A percentile compares a stretch with the other conserved stretches of the same genome.
Conservation (phyloP, 1,140 invertebrate species). For the Odontomachus brunneus region DNA sequence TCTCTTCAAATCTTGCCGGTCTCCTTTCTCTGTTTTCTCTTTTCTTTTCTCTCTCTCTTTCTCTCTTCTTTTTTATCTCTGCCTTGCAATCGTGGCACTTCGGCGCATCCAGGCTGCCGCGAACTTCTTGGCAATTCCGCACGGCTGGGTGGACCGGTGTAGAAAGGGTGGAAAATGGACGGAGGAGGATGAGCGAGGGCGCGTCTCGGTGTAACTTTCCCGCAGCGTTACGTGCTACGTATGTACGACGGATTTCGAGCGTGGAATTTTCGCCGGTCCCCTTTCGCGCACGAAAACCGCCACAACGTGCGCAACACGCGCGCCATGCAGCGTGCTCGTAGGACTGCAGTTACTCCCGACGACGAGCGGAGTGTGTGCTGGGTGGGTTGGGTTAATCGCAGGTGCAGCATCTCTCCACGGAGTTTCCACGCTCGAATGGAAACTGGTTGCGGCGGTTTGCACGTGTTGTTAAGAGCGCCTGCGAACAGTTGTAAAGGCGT, state of each 20-base stretch:
- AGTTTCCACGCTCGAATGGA: constrained; percentile 53
- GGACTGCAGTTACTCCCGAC: constrained; percentile 59
- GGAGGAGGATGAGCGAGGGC: constrained; percentile 40
- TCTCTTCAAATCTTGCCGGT: background rate
- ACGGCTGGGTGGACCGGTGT: constrained; percentile 57
- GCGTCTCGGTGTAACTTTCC: constrained; percentile 75
- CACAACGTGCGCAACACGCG: constrained; percentile 64
- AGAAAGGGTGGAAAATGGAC: constrained; percentile 17
- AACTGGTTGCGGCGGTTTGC: constrained; percentile 40
- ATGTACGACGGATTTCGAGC: constrained; percentile 71
- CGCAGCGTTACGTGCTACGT: constrained; percentile 74
- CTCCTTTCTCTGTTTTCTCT: background rate
- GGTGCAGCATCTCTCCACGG: constrained; percentile 49
- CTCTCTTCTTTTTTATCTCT: constrained; percentile 15
- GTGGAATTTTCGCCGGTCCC: constrained; percentile 65
- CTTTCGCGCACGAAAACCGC: constrained; percentile 62
- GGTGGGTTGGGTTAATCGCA: constrained; percentile 53
- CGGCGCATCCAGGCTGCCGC: constrained; percentile 17
- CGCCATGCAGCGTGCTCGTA: constrained; percentile 47
- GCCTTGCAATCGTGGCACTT: constrained; percentile 40
- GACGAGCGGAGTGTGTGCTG: constrained; percentile 35
- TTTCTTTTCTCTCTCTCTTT: background rate
- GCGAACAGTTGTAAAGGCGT: constrained; percentile 62
- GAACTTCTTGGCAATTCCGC: constrained; percentile 73
- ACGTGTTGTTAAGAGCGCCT: constrained; percentile 62